These are phyloP conservation scores for Gibbula magus DNA, from an alignment of 2,888 invertebrate species.

Conservation along the genomic window DNA sequence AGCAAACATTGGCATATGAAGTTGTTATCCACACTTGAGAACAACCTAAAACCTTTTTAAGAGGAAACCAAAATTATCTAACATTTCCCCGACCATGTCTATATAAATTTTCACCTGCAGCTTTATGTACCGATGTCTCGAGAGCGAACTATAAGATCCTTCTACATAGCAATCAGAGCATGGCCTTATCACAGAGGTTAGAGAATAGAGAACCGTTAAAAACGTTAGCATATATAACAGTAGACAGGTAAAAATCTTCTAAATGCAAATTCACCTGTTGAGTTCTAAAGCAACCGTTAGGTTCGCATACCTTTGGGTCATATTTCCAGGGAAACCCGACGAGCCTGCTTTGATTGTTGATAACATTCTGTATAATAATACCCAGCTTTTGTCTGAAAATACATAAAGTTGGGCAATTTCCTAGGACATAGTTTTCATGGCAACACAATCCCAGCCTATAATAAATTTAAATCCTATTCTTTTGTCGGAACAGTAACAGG, in stretches of 20 bases:
- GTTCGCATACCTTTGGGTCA: conserved; percentile 19
- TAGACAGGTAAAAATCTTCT: background rate
- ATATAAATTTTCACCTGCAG: too few relatives aligned
- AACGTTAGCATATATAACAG: background rate
- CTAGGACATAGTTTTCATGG: conserved; percentile 13
- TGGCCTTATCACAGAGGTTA: too few relatives aligned
- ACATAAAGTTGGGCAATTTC: background rate
- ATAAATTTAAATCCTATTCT: too few relatives aligned
- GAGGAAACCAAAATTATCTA: too few relatives aligned
- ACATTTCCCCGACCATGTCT: too few relatives aligned
- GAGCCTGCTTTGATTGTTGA: background rate
- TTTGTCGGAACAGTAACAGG: too few relatives aligned
- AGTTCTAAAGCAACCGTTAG: conserved; percentile 24
- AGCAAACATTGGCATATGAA: too few relatives aligned
- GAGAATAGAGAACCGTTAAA: background rate
- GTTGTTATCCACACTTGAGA: too few relatives aligned
- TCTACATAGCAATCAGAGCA: too few relatives aligned
- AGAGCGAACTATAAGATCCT: too few relatives aligned
- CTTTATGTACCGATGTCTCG: too few relatives aligned
- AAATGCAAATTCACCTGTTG: conserved; percentile 19
- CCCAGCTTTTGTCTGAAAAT: background rate
- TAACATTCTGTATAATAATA: conserved; percentile 18
- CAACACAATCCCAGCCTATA: background rate
- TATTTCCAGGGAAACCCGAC: background rate
- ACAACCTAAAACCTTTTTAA: too few relatives aligned